Conservation (phyloP, 2,797 vertebrate species). For the Tragelaphus eurycerus region DNA sequence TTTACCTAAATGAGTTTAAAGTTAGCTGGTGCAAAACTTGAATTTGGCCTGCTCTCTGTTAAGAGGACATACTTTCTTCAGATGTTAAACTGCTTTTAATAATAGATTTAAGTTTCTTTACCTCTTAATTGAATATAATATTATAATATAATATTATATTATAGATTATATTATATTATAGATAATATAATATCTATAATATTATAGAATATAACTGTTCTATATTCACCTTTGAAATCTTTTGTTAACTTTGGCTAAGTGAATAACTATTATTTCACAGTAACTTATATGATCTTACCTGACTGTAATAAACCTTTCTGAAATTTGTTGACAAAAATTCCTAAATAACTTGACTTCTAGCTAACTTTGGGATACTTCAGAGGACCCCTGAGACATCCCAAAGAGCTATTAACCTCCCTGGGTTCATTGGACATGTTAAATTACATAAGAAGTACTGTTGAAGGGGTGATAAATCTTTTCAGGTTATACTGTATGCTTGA, state of each 20-base stretch:
- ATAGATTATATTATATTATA: no score
- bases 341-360: neutral
- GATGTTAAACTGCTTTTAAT: neutral
- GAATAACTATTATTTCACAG: neutral
- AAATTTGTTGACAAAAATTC: neutral
- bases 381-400: neutral
- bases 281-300: neutral
- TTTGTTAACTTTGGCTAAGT: neutral
- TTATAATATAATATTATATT: no score
- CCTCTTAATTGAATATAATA: neutral
- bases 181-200: no score
- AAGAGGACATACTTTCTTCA: neutral
- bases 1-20: neutral
- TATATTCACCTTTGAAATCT: neutral
- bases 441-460: neutral
- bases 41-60: neutral
- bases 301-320: neutral
- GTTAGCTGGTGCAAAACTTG: neutral
- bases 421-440: neutral
- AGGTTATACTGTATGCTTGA: neutral
- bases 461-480: neutral
- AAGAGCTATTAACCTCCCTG: neutral
- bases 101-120: neutral
- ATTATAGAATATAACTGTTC: no score
- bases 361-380: neutral